A percentile compares a stretch with the other conserved stretches of the same genome.
Conservation (phyloP, 2,888 invertebrate species). For the Dorcus parallelipipedus region DNA sequence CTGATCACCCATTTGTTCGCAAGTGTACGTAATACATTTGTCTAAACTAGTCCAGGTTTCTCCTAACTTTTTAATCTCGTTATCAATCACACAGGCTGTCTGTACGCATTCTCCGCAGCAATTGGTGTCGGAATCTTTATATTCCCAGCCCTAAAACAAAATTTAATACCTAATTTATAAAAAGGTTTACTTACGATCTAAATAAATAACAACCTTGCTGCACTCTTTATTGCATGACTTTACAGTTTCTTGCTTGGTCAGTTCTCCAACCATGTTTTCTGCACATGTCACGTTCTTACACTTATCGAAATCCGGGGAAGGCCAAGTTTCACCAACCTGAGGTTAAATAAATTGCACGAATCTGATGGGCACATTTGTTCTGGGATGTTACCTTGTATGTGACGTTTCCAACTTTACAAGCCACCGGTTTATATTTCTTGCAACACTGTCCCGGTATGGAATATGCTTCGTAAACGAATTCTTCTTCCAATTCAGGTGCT, state of each 20-base stretch:
- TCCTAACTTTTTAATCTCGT: slow-evolving; percentile 50
- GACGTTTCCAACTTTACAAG: slow-evolving; percentile 53
- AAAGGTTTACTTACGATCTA: not conserved
- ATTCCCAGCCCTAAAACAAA: slow-evolving; percentile 58
- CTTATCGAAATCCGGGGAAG: slow-evolving; percentile 53
- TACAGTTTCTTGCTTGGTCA: slow-evolving; percentile 54
- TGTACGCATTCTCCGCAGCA: slow-evolving; percentile 68
- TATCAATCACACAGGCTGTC: slow-evolving; percentile 58
- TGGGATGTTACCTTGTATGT: slow-evolving; percentile 48
- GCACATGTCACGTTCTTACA: slow-evolving; percentile 58
- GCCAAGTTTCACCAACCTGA: slow-evolving; percentile 57
- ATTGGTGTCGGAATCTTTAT: slow-evolving; percentile 45
- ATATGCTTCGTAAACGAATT: slow-evolving; percentile 54
- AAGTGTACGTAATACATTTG: slow-evolving; percentile 61
- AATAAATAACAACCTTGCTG: slow-evolving; percentile 34
- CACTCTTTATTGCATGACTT: slow-evolving; percentile 56
- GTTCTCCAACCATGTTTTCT: slow-evolving; percentile 47
- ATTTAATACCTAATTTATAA: not conserved
- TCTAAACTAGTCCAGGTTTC: slow-evolving; percentile 61
- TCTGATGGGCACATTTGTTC: too few relatives aligned
- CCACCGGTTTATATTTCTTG: slow-evolving; percentile 51
- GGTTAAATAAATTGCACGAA: not conserved
- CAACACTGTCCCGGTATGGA: slow-evolving; percentile 57
- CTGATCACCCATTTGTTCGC: slow-evolving; percentile 51
- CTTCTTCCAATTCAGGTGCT: slow-evolving; percentile 43